These are phyloP conservation scores for Furnarius figulus DNA, from an alignment of 2,113 vertebrate species.

Conservation along the genomic window DNA sequence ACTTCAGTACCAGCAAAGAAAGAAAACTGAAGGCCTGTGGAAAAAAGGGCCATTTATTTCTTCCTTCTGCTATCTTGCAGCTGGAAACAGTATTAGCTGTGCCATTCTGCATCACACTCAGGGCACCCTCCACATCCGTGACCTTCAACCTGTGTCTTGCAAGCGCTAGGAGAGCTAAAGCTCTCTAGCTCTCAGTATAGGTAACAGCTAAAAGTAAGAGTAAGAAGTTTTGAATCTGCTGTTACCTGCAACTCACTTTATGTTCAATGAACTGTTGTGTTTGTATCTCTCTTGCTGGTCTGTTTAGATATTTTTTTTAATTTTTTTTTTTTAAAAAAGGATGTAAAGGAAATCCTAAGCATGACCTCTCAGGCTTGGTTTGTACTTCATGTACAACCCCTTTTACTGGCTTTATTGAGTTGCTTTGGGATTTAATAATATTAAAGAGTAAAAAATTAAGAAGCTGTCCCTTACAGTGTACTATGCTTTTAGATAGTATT, in stretches of 20 bases:
- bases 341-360: background rate
- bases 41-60: background rate
- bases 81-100: background rate
- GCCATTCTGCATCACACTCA: background rate
- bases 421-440: background rate
- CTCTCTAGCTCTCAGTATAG: background rate
- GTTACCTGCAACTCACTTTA: background rate
- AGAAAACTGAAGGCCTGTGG: background rate
- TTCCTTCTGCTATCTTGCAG: background rate
- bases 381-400: background rate
- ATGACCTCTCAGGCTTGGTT: background rate
- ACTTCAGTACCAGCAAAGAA: background rate
- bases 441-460: background rate
- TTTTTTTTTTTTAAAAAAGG: no score
- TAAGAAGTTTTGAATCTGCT: background rate
- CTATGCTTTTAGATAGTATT: background rate
- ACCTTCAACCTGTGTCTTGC: background rate
- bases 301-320: background rate
- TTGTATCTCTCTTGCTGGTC: background rate
- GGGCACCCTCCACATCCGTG: background rate
- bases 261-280: background rate
- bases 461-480: background rate
- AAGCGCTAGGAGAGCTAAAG: accelerated
- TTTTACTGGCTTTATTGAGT: background rate
- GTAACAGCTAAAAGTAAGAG: background rate